Conservation (phyloP, 2,888 invertebrate species). For the Trachelus iudaicus region DNA sequence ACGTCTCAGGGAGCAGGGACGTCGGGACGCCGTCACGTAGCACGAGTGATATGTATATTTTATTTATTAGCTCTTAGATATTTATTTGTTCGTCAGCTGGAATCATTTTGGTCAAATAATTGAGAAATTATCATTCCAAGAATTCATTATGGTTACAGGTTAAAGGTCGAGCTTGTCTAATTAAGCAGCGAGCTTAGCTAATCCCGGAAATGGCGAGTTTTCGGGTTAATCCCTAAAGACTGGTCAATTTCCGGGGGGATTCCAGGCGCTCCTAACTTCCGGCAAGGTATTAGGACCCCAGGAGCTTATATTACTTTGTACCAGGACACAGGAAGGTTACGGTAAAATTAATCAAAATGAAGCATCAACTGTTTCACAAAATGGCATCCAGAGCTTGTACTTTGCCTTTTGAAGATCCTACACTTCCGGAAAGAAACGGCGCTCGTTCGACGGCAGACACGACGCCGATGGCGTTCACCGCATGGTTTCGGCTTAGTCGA, state of each 20-base stretch:
- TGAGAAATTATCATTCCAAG: background rate
- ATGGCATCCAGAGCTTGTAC: background rate
- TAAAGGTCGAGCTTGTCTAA: background rate
- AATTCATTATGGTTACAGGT: background rate
- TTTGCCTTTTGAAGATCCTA: background rate
- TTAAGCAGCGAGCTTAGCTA: background rate
- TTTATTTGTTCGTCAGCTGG: background rate
- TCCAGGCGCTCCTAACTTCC: background rate
- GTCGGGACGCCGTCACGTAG: background rate
- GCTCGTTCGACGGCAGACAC: background rate
- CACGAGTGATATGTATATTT: background rate
- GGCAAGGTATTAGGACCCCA: background rate
- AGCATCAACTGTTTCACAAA: background rate
- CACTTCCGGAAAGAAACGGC: background rate
- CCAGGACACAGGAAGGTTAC: background rate
- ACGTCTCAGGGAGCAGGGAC: background rate
- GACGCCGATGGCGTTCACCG: background rate
- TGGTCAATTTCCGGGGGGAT: background rate
- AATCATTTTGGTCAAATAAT: background rate
- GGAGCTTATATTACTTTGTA: background rate
- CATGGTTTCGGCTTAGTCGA: slow-evolving; percentile 8
- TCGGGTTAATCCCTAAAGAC: background rate
- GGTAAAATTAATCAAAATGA: background rate
- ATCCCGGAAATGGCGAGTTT: background rate
- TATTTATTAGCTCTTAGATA: background rate